A percentile compares a stretch with the other conserved stretches of the same genome.
Conservation (phyloP, 2,888 invertebrate species). For the Euplagia quadripunctaria region DNA sequence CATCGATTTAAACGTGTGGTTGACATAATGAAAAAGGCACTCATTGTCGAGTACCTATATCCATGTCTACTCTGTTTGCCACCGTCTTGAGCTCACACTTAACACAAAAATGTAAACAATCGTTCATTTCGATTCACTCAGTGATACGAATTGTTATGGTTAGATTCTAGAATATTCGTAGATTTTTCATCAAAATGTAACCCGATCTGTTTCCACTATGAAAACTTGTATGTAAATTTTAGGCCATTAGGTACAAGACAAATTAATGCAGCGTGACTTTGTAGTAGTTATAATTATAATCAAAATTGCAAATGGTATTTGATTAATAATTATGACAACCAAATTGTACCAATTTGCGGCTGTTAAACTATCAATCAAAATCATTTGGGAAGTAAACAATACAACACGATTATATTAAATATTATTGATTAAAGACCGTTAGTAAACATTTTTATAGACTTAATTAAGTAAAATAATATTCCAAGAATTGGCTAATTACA, state of each 20-base stretch:
- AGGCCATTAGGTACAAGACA: neutral
- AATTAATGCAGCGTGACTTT: slow-evolving; percentile 6
- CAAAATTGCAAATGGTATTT: neutral
- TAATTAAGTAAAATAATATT: slow-evolving; percentile 12
- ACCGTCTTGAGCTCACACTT: neutral
- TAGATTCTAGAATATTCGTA: too few relatives aligned
- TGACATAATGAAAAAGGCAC: neutral
- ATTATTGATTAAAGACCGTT: neutral
- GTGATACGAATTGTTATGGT: neutral
- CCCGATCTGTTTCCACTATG: neutral
- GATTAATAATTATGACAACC: neutral
- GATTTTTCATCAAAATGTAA: neutral
- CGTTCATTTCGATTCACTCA: neutral
- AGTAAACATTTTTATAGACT: neutral
- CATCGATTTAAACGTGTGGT: neutral
- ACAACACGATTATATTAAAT: slow-evolving; percentile 2
- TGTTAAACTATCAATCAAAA: slow-evolving; percentile 13
- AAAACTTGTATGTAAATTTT: neutral
- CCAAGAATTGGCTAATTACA: slow-evolving; percentile 16
- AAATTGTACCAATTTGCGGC: slow-evolving; percentile 8
- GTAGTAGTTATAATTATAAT: neutral
- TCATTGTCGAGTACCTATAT: too few relatives aligned
- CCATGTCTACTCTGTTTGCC: neutral
- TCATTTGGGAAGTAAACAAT: neutral
- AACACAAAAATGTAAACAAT: neutral